Evolutionary conservation across 1,140 invertebrate genomes (phyloP).

Genomic region (Agraylea sexmaculata): DNA sequence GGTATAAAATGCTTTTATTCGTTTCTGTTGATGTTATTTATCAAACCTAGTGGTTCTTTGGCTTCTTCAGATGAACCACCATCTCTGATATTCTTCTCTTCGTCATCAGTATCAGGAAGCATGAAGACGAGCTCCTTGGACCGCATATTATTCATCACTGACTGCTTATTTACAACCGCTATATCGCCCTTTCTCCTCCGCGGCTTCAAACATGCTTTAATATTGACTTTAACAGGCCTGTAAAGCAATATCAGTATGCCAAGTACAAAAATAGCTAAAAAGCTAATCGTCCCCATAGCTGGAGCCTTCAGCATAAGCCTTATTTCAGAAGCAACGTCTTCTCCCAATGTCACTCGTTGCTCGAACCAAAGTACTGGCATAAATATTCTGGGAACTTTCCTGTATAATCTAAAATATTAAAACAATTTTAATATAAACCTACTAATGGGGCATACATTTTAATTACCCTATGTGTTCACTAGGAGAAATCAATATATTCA

Average conservation of each 20-base stretch:
- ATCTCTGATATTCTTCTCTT: slow-evolving; percentile 8
- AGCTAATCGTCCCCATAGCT: slow-evolving; percentile 15
- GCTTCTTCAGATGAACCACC: slow-evolving; percentile 1
- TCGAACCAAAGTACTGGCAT: slow-evolving; percentile 72
- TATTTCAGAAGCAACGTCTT: slow-evolving; percentile 19
- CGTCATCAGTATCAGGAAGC: slow-evolving; percentile 8
- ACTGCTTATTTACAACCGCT: slow-evolving; percentile 2
- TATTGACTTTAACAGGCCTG: slow-evolving; percentile 16
- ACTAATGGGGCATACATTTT: slow-evolving; percentile 8
- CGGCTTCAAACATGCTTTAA: slow-evolving; percentile 10
- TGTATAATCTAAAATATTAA: slow-evolving; percentile 43
- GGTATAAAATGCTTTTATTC: no score
- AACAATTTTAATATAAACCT: slow-evolving; percentile 6
- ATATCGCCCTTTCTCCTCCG: slow-evolving; percentile 7
- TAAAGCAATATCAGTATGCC: slow-evolving; percentile 18
- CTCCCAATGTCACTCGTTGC: slow-evolving; percentile 48
- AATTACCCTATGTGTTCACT: slow-evolving; percentile 51
- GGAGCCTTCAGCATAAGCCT: slow-evolving; percentile 13
- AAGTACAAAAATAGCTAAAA: slow-evolving; percentile 16
- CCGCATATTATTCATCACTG: slow-evolving; percentile 17
- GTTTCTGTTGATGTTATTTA: no score
- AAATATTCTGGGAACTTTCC: slow-evolving; percentile 51
- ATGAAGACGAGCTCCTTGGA: slow-evolving; percentile 13
- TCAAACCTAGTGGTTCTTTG: slow-evolving; percentile 1
- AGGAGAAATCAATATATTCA: slow-evolving; percentile 62